These are phyloP conservation scores for Gryllus bimaculatus DNA, from an alignment of 1,140 invertebrate genomes.

Conservation along the genomic window DNA sequence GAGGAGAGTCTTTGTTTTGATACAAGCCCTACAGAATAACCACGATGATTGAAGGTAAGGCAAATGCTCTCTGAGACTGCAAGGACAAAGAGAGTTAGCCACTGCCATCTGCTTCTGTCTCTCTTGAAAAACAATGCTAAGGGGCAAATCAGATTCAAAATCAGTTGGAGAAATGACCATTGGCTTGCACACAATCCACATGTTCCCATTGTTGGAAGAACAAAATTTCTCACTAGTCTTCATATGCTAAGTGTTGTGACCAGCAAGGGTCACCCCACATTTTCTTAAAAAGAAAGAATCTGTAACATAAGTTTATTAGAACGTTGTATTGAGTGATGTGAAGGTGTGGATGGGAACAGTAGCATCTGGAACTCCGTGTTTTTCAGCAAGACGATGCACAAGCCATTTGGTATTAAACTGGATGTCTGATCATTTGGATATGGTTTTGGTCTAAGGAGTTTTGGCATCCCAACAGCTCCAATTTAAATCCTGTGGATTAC, in stretches of 20 bases:
- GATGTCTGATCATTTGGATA: neutral
- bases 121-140: neutral
- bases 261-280: neutral
- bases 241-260: neutral
- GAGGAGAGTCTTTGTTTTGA: too few species aligned
- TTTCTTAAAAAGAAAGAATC: neutral
- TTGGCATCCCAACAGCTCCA: slow-evolving; percentile 10
- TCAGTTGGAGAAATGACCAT: neutral
- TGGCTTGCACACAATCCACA: neutral
- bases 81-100: neutral
- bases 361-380: slow-evolving; percentile 13
- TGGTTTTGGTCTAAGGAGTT: slow-evolving; percentile 14
- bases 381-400: slow-evolving; percentile 19
- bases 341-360: slow-evolving; percentile 19
- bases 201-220: neutral
- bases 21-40: too few species aligned
- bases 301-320: neutral
- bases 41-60: too few species aligned
- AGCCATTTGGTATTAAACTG: slow-evolving; percentile 12
- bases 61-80: neutral
- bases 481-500: slow-evolving; percentile 14
- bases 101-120: neutral
- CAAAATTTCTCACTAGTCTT: neutral
- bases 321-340: neutral
- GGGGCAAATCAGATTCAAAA: neutral